Evolutionary conservation across 2,113 vertebrate genomes (phyloP).

Genomic region (pig (Sus scrofa)): DNA sequence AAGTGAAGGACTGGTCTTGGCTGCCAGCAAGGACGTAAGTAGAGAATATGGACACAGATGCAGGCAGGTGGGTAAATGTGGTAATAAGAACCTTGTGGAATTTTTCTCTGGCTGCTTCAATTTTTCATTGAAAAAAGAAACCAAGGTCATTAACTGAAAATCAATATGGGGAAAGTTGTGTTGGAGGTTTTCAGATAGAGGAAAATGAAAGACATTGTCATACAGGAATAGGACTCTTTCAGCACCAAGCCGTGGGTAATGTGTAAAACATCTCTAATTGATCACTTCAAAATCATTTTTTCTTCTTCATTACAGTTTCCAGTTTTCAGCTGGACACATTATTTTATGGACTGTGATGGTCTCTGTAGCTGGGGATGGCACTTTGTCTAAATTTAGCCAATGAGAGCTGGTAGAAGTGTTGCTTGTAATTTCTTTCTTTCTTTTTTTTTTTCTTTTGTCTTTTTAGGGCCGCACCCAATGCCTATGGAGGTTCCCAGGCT

Average conservation of each 20-base stretch:
- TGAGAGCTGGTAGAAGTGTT: background rate
- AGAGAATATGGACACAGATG: background rate
- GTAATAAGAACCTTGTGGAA: background rate
- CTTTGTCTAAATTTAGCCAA: background rate
- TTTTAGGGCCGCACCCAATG: too few relatives aligned
- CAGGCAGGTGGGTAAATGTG: background rate
- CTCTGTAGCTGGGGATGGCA: background rate
- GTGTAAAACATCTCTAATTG: background rate
- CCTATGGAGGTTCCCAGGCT: too few relatives aligned
- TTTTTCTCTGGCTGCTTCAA: background rate
- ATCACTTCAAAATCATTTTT: background rate
- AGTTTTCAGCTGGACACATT: background rate
- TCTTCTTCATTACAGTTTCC: background rate
- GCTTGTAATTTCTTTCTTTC: slow-evolving; percentile 31
- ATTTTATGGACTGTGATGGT: background rate
- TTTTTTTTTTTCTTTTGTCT: too few relatives aligned
- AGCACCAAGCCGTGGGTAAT: background rate
- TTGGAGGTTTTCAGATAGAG: background rate
- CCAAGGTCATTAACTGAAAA: background rate
- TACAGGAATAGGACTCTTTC: background rate
- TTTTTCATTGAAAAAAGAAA: slow-evolving; percentile 8
- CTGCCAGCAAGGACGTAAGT: background rate
- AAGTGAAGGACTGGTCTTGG: background rate
- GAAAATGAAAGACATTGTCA: slow-evolving; percentile 29
- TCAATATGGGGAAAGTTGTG: background rate